Percentiles rank a stretch among this genome's conserved stretches.
Evolutionary conservation across 2,113 vertebrate species (phyloP).

Genomic region (Ciconia maguari): DNA sequence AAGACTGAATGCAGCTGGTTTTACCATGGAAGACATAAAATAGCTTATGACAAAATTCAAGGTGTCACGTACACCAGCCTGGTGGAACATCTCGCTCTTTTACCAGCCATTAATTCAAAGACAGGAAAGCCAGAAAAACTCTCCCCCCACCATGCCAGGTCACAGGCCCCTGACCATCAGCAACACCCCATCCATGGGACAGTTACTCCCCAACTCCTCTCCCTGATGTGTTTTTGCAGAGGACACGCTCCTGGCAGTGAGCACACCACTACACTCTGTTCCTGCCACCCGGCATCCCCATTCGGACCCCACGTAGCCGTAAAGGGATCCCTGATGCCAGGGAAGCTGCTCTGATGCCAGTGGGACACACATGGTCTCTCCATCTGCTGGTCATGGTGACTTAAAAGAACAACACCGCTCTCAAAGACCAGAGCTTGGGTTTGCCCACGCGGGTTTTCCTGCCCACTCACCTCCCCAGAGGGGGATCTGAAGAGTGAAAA

Average conservation of each 20-base stretch:
- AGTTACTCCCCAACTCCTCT: neutral
- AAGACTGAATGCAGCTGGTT: neutral
- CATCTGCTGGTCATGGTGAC: neutral
- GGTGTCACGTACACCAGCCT: neutral
- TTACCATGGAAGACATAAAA: neutral
- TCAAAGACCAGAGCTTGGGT: neutral
- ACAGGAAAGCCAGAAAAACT: neutral
- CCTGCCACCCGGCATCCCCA: neutral
- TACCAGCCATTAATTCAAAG: neutral
- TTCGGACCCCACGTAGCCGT: fast-evolving
- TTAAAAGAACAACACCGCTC: neutral
- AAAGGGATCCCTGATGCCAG: neutral
- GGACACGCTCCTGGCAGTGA: neutral
- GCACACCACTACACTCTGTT: neutral
- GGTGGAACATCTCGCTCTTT: neutral
- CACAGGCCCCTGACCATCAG: neutral
- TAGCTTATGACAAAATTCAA: neutral
- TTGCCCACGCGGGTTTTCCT: neutral
- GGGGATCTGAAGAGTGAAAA: neutral
- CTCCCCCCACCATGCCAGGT: fast-evolving
- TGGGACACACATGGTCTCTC: neutral
- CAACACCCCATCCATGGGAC: neutral
- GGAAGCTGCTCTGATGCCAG: neutral
- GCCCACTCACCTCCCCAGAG: neutral
- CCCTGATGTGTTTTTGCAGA: fast-evolving